Evolutionary conservation across 2,797 vertebrate species (phyloP), one percentile per base, ranked within the genome.

Genomic region (Arnoldichthys spilopterus): DNA sequence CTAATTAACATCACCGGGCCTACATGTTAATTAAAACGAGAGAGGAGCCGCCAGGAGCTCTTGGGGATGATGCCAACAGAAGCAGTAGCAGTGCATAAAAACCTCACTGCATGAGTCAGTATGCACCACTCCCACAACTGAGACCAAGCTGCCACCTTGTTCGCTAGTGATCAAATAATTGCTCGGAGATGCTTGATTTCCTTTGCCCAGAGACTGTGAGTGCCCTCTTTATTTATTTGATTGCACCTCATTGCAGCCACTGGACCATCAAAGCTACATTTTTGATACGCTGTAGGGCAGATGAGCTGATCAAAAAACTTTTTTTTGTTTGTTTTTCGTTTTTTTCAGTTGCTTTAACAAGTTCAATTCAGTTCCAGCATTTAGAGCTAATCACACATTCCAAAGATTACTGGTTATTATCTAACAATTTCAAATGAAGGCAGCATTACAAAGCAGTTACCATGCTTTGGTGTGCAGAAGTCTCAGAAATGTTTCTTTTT

Each of bases 1-100:
- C 93, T 92, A 93, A 93, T 91, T 91, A 93, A 90, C 90, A 88
- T 91, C 87, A 86, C 82, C 85, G 75, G 88, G 88, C 88, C 87
- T 89, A 88, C 80, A 83, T 88, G 89, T 91, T 93, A 92, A 93
- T 93, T 93, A 92, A 91, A 91, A 92, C 58, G 83, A 89, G 86
- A 83, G 79, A 62, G 78, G 87, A 90, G 90, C 88, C 88, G 68
- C 87, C 81, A 26, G 78, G 81, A 76, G 71, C 66, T 91, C 91
- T 91, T 83, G 78, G 73, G 80, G 43, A 83, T 85, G 84, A 82
- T 82, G 74, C 85, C 82, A 83, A 83, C 84, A 82, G 77, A 87
- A 82, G 71, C 77, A 72, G 30, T 76, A 82, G 71, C 77, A 72
- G 30, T 76, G 76, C 66, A 81, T 78, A 71, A 83, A 84, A 64